These are phyloP conservation scores for Volucella inanis DNA, from an alignment of 2,888 invertebrate genomes.

Conservation along the genomic window DNA sequence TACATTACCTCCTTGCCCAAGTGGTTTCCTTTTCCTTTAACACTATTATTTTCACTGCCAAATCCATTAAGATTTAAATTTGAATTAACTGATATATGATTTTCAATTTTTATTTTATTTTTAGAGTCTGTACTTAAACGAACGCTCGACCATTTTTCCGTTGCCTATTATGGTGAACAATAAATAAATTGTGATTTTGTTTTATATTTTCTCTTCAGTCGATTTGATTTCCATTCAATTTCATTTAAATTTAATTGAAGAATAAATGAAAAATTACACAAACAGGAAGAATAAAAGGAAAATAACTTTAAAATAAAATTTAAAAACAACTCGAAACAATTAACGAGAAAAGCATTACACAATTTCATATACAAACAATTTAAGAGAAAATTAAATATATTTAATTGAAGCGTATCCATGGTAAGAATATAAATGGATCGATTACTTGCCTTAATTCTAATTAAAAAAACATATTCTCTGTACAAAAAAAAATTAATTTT, in stretches of 20 bases:
- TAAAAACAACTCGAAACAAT: constrained; percentile 3
- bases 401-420: constrained; percentile 55
- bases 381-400: constrained; percentile 9
- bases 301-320: too few relatives aligned
- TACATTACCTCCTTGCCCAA: constrained; percentile 77
- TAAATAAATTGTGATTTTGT: constrained; percentile 48
- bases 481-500: too few relatives aligned
- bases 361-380: background rate
- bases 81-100: constrained; percentile 78
- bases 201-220: constrained; percentile 34
- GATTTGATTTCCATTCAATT: constrained; percentile 42
- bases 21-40: constrained; percentile 75
- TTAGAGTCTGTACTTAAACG: constrained; percentile 78
- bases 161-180: constrained; percentile 75
- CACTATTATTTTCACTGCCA: constrained; percentile 76
- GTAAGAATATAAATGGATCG: background rate
- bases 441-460: too few relatives aligned
- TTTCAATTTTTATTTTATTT: constrained; percentile 78
- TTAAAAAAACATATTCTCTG: too few relatives aligned
- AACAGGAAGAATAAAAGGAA: constrained; percentile 9
- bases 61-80: constrained; percentile 79
- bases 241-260: constrained; percentile 13
- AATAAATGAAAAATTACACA: constrained; percentile 20
- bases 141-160: constrained; percentile 79
- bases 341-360: background rate